Evolutionary conservation across 2,888 invertebrate species (phyloP), one percentile per base, ranked within the genome.

Genomic region (Candidula unifasciata): DNA sequence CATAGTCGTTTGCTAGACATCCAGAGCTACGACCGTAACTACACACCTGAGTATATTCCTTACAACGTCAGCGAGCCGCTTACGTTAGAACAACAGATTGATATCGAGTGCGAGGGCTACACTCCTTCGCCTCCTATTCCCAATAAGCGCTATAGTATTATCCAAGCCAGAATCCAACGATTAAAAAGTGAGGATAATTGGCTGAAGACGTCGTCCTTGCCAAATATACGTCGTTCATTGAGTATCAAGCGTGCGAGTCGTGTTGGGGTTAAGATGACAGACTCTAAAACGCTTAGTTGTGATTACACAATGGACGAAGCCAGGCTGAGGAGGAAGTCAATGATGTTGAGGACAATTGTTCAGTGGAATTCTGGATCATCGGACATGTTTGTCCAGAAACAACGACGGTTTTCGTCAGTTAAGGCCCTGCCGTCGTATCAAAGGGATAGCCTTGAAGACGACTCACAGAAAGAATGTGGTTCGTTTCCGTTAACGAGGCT

Each of bases 271-370:
- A 80, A 80, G 33, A 74, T 74, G 21, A 33, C 35, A n/a, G 76
- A 76, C 33, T 69, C 80, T 6, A 60, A 73, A 37, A 79, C 83
- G n/a, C 84, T 84, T 8, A 84, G 84, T 35, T 84, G 64, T 30
- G 84, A 84, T 60, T 84, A 84, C 37, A 84, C 84, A 3, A 84
- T 84, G 84, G 84, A 84, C 76, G 84, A 84, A 57, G 84, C 84
- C 0, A 73, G 84, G 44, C 74, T 84, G 35, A 73, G 84, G 35
- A 80, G 84, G 27, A 84, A 84, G 68, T 84, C 84, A 0, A 84
- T 84, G 84, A 84, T 84, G 84, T 60, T 84, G 24, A 27, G 84
- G 21, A 80, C 80, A 18, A 57, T 84, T 44, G 76, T 84, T 44
- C 80, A 80, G 3, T 80, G 84, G 80, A 84, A 84, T n/a, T 84